These are phyloP conservation scores for Muricea muricata DNA, from an alignment of 92 coral and sea anemone species.

Conservation along the genomic window DNA sequence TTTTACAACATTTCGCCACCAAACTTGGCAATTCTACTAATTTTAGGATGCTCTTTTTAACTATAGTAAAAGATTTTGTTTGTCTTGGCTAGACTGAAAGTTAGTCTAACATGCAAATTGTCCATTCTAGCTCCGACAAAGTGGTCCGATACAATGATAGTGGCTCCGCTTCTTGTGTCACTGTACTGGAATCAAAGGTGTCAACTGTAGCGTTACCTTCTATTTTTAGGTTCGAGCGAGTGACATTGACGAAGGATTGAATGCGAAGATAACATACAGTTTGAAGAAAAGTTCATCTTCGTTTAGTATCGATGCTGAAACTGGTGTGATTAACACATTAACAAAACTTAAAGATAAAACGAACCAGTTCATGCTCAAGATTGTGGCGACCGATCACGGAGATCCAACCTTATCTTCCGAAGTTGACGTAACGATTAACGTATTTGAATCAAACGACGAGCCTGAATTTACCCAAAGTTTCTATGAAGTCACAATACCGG, in stretches of 20 bases:
- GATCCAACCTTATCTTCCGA: slow-evolving; percentile 50
- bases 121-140: too few species aligned
- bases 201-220: too few species aligned
- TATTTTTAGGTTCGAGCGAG: slow-evolving; percentile 75
- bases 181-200: too few species aligned
- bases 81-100: too few species aligned
- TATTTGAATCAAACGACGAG: slow-evolving; percentile 70
- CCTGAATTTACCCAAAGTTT: slow-evolving; percentile 74
- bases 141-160: too few species aligned
- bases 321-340: slow-evolving; percentile 76
- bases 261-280: slow-evolving; percentile 75
- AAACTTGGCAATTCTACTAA: too few species aligned
- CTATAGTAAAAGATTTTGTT: too few species aligned
- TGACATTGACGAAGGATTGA: slow-evolving; percentile 85
- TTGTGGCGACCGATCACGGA: slow-evolving; percentile 87
- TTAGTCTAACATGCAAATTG: too few species aligned
- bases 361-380: slow-evolving; percentile 52
- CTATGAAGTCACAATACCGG: slow-evolving; percentile 73
- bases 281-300: slow-evolving; percentile 55
- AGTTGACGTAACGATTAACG: slow-evolving; percentile 69
- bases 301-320: slow-evolving; percentile 63
- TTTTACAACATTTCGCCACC: too few species aligned
- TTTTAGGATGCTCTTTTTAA: too few species aligned
- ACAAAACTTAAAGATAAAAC: slow-evolving; percentile 53
- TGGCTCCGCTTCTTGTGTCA: too few species aligned